A percentile compares a stretch with the other conserved stretches of the same genome.
Evolutionary conservation across 1,140 invertebrate species (phyloP).

Genomic region (Lanistes nyassanus): DNA sequence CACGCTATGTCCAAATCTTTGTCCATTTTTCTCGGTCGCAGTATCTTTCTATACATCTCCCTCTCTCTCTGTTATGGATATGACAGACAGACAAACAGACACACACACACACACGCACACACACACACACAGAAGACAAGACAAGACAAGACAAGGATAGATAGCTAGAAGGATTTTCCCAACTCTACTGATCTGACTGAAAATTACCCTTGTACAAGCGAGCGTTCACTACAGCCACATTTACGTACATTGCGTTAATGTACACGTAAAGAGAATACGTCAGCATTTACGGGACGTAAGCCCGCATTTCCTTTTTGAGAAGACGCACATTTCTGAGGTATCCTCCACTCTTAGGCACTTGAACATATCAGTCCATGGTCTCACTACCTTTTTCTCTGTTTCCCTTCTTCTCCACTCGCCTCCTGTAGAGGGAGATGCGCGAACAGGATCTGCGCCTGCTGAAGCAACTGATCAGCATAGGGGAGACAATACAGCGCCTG

Average conservation of each 20-base stretch:
- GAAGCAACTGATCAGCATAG: constrained; percentile 14
- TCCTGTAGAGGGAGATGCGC: constrained; percentile 3
- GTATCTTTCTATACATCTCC: neutral
- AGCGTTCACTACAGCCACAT: neutral
- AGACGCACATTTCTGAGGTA: neutral
- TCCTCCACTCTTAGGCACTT: neutral
- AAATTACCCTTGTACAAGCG: neutral
- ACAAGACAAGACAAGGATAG: neutral
- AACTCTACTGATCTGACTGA: neutral
- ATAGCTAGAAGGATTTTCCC: neutral
- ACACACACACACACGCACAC: constrained; percentile 3
- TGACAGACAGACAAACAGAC: constrained; percentile 21
- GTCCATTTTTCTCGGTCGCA: neutral
- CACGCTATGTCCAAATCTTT: no score
- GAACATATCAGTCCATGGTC: neutral
- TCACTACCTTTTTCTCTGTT: neutral
- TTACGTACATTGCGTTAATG: neutral
- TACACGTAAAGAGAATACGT: neutral
- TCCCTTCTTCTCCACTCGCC: neutral
- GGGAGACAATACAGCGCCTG: constrained; percentile 10
- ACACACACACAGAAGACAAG: neutral
- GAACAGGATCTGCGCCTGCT: constrained; percentile 17
- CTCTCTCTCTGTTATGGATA: neutral
- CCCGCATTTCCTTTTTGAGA: neutral
- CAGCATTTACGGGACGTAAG: neutral